These are phyloP conservation scores for Pao palembangensis DNA, from an alignment of 2,113 vertebrate genomes.

Conservation along the genomic window DNA sequence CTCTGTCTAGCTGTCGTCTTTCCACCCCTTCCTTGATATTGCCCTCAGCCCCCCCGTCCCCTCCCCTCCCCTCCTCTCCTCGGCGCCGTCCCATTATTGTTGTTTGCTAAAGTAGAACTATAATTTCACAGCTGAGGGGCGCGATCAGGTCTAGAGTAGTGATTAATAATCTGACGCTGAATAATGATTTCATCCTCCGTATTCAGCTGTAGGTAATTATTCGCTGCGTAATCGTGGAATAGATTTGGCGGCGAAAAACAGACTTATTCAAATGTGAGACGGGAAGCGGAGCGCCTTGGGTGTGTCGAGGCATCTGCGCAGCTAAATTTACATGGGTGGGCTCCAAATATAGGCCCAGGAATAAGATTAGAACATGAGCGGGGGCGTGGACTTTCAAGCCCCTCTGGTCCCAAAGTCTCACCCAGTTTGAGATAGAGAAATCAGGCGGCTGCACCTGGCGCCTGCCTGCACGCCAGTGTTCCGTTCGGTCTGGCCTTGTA, in stretches of 20 bases:
- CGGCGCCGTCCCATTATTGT: conserved; percentile 65
- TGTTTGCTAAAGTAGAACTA: conserved; percentile 77
- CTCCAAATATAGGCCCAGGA: conserved; percentile 58
- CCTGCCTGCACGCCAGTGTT: conserved; percentile 30
- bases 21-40: background rate
- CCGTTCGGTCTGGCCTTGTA: conserved; percentile 53
- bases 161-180: conserved; percentile 75
- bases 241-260: conserved; percentile 70
- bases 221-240: conserved; percentile 84
- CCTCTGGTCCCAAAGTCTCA: conserved; percentile 31
- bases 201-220: conserved; percentile 73
- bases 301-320: conserved; percentile 55
- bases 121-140: conserved; percentile 77
- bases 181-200: conserved; percentile 68
- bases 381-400: conserved; percentile 43
- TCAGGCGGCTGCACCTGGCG: background rate
- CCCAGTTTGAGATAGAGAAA: conserved; percentile 21
- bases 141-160: conserved; percentile 67
- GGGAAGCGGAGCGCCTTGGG: conserved; percentile 49
- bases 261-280: conserved; percentile 67
- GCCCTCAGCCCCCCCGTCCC: conserved; percentile 21
- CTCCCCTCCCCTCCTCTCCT: conserved; percentile 16
- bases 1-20: background rate
- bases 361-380: conserved; percentile 61
- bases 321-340: conserved; percentile 55